Evolutionary conservation across 2,797 vertebrate genomes (phyloP).

Genomic region (Rhabdophis nuchalis): DNA sequence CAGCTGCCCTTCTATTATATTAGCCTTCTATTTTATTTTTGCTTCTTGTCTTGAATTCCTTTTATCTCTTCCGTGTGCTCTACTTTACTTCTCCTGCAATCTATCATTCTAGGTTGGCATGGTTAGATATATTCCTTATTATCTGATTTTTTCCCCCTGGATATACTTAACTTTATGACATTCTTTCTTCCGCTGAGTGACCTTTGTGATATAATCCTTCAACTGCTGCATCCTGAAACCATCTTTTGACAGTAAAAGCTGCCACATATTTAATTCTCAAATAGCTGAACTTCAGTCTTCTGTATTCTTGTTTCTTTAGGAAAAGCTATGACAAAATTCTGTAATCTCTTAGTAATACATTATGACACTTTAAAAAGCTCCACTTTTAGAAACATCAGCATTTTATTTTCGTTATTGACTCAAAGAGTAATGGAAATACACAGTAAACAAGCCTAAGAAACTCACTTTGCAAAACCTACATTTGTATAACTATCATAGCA

Average conservation of each 20-base stretch:
- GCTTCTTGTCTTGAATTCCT: conserved; percentile 59
- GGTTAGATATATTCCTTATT: conserved; percentile 67
- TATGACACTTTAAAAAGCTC: not conserved
- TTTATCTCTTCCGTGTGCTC: conserved; percentile 58
- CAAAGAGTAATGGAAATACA: conserved; percentile 21
- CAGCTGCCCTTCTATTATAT: conserved; percentile 63
- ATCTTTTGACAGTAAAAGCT: conserved; percentile 61
- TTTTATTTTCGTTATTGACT: conserved; percentile 52
- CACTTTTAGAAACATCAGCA: conserved; percentile 41
- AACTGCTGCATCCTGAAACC: conserved; percentile 54
- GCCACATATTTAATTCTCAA: conserved; percentile 64
- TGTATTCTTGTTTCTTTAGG: conserved; percentile 5
- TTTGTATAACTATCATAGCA: not conserved
- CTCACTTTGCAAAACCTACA: not conserved
- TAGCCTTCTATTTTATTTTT: conserved; percentile 63
- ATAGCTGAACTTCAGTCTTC: conserved; percentile 34
- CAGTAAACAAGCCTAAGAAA: not conserved
- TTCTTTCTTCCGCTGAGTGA: conserved; percentile 70
- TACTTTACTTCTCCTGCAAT: conserved; percentile 57
- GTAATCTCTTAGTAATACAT: conserved; percentile 9
- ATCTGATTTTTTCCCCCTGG: conserved; percentile 65
- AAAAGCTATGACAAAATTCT: conserved; percentile 22
- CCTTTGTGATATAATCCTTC: conserved; percentile 74
- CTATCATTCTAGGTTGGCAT: conserved; percentile 56
- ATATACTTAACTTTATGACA: conserved; percentile 74